Evolutionary conservation across 2,888 invertebrate species (phyloP), one percentile per base, ranked within the genome.

Genomic region (Uloborus plumipes): DNA sequence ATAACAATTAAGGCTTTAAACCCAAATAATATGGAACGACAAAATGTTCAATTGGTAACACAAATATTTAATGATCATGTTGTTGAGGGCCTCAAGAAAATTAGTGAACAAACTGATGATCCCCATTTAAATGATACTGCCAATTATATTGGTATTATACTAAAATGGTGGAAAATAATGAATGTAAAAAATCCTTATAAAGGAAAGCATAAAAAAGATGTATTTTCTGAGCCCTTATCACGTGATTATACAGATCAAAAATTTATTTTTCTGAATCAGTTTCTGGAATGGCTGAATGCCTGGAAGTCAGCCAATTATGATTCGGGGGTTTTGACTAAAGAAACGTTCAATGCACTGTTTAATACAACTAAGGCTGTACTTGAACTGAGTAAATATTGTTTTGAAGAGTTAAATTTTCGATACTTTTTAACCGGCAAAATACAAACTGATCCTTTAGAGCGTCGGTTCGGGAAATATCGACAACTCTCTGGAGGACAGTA

Each of bases 221-320:
- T 26, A n/a, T 7, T 31, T 3, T 11, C 14, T 14, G n/a, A 18
- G 11, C 64, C 64, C 11, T 39, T 64, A n/a, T 26, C 64, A 64
- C 13, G 11, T 22, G 26, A 31, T 64, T 14, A 11, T 26, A 13
- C 13, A 26, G 64, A 64, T 64, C 11, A 18, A 2, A 26, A 39
- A 20, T 20, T 20, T 26, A 26, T 64, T n/a, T 64, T 64, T 64
- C 7, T 64, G 39, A 11, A 64, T 64, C 11, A 64, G 7, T 64
- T 64, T 64, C 31, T 64, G n/a, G 26, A 31, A 20, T 64, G 64
- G 64, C 39, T 64, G 14, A 39, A 64, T 64, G 64, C 2, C 31
- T 64, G 64, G 64, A 64, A 64, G 26, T 14, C 26, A 1, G 26
- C 7, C 13, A 64, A 64, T 22, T 64, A 64, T 26, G 64, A 64